Conservation (phyloP, 2,113 vertebrate species). For the Hippopotamus amphibius region DNA sequence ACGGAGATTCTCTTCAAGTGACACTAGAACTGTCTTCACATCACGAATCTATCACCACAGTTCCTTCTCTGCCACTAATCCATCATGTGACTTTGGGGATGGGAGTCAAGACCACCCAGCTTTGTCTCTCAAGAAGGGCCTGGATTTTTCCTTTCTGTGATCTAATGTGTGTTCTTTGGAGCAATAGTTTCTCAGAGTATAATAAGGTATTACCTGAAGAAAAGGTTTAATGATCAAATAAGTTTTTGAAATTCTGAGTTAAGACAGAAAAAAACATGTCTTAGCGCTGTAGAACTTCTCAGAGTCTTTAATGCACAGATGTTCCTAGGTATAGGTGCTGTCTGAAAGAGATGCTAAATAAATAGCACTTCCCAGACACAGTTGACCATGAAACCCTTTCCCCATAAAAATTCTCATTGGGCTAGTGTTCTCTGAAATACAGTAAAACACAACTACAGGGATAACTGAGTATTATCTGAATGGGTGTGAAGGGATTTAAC, state of each 20-base stretch:
- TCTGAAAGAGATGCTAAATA: not conserved
- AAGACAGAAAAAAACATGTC: not conserved
- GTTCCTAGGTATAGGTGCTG: not conserved
- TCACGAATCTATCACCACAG: not conserved
- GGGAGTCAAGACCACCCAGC: not conserved
- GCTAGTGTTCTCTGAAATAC: not conserved
- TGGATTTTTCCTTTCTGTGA: not conserved
- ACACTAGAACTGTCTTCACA: not conserved
- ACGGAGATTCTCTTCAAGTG: not conserved
- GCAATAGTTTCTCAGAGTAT: not conserved
- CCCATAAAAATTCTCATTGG: not conserved
- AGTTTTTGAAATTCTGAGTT: conserved; percentile 49
- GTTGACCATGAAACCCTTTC: not conserved
- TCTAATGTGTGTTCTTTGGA: not conserved
- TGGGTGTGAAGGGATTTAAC: not conserved
- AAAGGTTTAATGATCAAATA: not conserved
- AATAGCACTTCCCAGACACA: not conserved
- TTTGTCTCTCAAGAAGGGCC: not conserved
- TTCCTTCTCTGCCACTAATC: not conserved
- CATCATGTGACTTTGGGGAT: not conserved
- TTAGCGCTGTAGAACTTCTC: not conserved
- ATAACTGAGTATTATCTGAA: not conserved
- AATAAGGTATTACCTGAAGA: not conserved
- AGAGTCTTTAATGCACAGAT: not conserved
- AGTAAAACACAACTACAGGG: not conserved